Percentiles rank a stretch among this genome's conserved stretches.
These are phyloP conservation scores for Pandemis cinnamomeana DNA, from an alignment of 2,888 invertebrate species.

Conservation along the genomic window DNA sequence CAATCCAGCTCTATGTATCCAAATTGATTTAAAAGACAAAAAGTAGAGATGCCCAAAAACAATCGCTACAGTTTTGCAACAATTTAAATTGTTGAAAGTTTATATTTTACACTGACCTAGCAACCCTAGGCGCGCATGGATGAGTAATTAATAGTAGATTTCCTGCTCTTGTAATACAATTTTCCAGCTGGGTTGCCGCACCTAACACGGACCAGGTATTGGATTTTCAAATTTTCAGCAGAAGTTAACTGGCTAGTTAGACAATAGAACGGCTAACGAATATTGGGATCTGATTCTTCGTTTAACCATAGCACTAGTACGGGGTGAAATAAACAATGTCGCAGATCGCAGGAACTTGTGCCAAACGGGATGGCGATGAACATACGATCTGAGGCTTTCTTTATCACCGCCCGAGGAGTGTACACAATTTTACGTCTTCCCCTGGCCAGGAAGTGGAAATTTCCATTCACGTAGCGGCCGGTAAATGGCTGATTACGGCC, in stretches of 20 bases:
- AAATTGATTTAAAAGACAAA: background rate
- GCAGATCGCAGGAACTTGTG: too few relatives aligned
- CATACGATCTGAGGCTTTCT: too few relatives aligned
- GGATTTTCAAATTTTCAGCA: constrained; percentile 8
- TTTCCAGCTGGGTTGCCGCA: constrained; percentile 6
- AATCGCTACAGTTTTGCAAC: background rate
- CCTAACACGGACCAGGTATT: constrained; percentile 3
- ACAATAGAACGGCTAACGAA: background rate
- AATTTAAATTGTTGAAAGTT: background rate
- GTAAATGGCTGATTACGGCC: too few relatives aligned
- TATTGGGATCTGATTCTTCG: background rate
- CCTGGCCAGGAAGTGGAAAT: too few relatives aligned
- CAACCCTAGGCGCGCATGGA: constrained; percentile 14
- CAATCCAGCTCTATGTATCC: background rate
- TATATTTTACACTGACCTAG: background rate
- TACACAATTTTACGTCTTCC: too few relatives aligned
- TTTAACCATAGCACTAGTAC: too few relatives aligned
- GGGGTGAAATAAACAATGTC: too few relatives aligned
- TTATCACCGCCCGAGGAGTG: too few relatives aligned
- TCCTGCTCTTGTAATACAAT: constrained; percentile 21
- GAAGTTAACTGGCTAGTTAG: constrained; percentile 5
- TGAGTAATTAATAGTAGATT: constrained; percentile 21
- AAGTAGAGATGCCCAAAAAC: background rate
- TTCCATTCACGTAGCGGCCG: too few relatives aligned
- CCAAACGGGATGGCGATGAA: too few relatives aligned